A percentile compares a stretch with the other conserved stretches of the same genome.
These are phyloP conservation scores for Caenorhabditis inopinata DNA, from an alignment of 1,140 invertebrate species.

Conservation along the genomic window DNA sequence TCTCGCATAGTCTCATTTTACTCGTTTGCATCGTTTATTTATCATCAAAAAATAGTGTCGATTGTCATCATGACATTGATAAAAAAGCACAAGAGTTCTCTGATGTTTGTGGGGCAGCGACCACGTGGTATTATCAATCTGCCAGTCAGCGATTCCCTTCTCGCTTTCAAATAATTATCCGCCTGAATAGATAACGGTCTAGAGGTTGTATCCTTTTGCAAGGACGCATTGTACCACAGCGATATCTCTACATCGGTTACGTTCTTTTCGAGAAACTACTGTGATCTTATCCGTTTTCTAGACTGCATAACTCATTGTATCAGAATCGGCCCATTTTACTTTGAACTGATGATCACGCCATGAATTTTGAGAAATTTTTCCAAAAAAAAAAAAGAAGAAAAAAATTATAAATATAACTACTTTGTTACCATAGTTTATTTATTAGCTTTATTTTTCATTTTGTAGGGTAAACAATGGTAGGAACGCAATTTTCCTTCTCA, in stretches of 20 bases:
- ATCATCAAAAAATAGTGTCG: background rate
- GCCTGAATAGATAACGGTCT: background rate
- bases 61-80: too few relatives aligned
- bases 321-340: background rate
- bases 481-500: too few relatives aligned
- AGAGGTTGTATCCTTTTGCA: background rate
- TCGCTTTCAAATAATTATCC: background rate
- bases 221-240: background rate
- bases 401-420: too few relatives aligned
- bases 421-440: too few relatives aligned
- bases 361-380: too few relatives aligned
- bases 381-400: too few relatives aligned
- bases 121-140: background rate
- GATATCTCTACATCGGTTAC: slow-evolving; percentile 10
- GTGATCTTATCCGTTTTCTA: slow-evolving; percentile 17
- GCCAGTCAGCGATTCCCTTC: background rate
- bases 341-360: slow-evolving; percentile 11
- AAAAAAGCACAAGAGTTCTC: too few relatives aligned
- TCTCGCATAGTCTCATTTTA: background rate
- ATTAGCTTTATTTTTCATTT: background rate
- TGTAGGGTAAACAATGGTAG: background rate
- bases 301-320: background rate
- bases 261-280: slow-evolving; percentile 12
- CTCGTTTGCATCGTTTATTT: background rate
- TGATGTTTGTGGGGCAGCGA: slow-evolving; percentile 1